Evolutionary conservation across 2,888 invertebrate species (phyloP), one percentile per base, ranked within the genome.

Genomic region (Drosophila bunnanda): DNA sequence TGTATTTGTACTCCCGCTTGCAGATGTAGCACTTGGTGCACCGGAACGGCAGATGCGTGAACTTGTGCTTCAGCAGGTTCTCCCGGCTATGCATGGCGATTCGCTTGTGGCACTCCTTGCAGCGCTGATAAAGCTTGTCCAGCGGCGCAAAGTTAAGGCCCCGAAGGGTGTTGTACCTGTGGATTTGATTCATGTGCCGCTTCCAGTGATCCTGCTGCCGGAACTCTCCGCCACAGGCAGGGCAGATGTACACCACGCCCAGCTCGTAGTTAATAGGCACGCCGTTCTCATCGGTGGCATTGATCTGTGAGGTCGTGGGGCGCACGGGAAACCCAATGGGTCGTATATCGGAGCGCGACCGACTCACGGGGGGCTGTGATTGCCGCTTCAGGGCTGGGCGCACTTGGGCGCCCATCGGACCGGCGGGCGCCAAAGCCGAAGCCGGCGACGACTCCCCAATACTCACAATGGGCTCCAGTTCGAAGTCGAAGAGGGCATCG

Each of bases 81-180:
- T 91, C 91, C 46, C 91, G 85, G 25, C 90, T 90, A 53, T 91
- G 91, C 91, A 91, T 91, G 0, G 91, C 91, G 22, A 91, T 91
- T 6, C 89, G 88, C 66, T 90, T 91, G 39, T 89, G 82, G 61
- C 91, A 91, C 62, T 91, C 91, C 58, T 88, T 70, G 48, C 91
- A 91, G 30, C 87, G 82, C 69, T 91, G 91, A 53, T 91, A 91
- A 0, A 91, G 75, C 70, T 91, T 91, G 61, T 91, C 91, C 12
- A 91, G 75, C 48, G 82, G 88, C 32, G 89, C 79, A 62, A 91
- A 91, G 65, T 91, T 91, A 8, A 91, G 77, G 10, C 91, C 91
- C 0, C 86, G 87, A 5, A 90, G 82, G 1, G 91, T 91, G 59
- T 90, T 90, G 58, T 75, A 91, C 38, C 84, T 79, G 67, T 91